Evolutionary conservation across 2,113 vertebrate genomes (phyloP).

Genomic region (Lanius collurio): DNA sequence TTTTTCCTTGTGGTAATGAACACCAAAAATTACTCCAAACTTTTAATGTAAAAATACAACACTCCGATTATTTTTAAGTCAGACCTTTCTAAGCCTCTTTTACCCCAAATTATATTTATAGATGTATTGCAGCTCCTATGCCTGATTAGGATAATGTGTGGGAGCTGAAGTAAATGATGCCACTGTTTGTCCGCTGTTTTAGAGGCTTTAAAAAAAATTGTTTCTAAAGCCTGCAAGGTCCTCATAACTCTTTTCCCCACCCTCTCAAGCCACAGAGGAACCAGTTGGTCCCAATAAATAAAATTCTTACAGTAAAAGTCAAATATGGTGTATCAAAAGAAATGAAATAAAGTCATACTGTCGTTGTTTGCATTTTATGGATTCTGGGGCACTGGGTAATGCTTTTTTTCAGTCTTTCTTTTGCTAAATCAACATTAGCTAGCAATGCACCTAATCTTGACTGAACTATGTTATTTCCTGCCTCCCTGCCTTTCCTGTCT

Average conservation of each 20-base stretch:
- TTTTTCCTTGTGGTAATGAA: background rate
- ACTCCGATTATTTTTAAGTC: background rate
- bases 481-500: conserved; percentile 64
- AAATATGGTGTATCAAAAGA: background rate
- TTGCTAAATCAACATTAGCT: conserved; percentile 50
- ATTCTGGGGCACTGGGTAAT: background rate
- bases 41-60: background rate
- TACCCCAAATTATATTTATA: background rate
- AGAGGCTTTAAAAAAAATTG: background rate
- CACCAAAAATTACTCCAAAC: background rate
- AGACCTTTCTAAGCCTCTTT: background rate
- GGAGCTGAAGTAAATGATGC: background rate
- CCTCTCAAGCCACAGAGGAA: background rate
- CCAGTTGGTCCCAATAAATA: background rate
- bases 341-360: background rate
- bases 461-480: conserved; percentile 63
- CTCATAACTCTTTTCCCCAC: background rate
- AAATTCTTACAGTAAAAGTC: background rate
- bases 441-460: conserved; percentile 56
- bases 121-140: background rate
- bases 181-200: background rate
- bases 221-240: background rate
- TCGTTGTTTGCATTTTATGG: background rate
- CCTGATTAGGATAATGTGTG: background rate
- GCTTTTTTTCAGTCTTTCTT: background rate